Evolutionary conservation across 2,113 vertebrate species (phyloP).

Genomic region (Camelus dromedarius): DNA sequence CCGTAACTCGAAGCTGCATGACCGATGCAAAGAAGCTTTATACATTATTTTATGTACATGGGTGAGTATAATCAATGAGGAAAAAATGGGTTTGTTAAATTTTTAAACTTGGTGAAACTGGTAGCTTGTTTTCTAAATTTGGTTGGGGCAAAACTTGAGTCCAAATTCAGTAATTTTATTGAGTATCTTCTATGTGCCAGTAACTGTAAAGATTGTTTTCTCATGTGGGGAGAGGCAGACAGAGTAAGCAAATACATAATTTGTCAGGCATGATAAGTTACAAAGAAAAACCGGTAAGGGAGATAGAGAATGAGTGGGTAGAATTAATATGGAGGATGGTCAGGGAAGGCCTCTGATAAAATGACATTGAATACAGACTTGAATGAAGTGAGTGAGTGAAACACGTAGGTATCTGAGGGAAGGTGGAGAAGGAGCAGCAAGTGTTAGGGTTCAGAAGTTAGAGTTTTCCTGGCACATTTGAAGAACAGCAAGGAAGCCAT

Average conservation of each 20-base stretch:
- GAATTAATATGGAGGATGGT: neutral
- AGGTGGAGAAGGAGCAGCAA: neutral
- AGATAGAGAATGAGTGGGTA: constrained; percentile 19
- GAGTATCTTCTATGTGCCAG: neutral
- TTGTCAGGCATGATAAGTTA: neutral
- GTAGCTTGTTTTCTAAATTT: constrained; percentile 25
- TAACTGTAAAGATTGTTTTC: constrained; percentile 14
- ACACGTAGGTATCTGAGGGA: neutral
- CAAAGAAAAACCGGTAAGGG: neutral
- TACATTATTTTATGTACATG: constrained; percentile 96
- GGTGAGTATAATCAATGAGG: constrained; percentile 88
- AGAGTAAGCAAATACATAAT: neutral
- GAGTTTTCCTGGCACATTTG: neutral
- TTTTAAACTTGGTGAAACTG: constrained; percentile 48
- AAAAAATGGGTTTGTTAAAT: constrained; percentile 7
- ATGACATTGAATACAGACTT: neutral
- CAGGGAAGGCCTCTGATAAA: constrained; percentile 20
- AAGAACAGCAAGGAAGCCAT: neutral
- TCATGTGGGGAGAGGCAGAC: neutral
- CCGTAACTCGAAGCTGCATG: constrained; percentile 94
- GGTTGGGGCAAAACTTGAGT: neutral
- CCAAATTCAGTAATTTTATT: neutral
- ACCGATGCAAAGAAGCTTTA: constrained; percentile 96
- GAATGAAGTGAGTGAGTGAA: constrained; percentile 2
- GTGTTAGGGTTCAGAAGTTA: neutral